Base-by-base conservation (phyloP, 2,113 vertebrate genomes). In the Corythornis vintsioides region DNA sequence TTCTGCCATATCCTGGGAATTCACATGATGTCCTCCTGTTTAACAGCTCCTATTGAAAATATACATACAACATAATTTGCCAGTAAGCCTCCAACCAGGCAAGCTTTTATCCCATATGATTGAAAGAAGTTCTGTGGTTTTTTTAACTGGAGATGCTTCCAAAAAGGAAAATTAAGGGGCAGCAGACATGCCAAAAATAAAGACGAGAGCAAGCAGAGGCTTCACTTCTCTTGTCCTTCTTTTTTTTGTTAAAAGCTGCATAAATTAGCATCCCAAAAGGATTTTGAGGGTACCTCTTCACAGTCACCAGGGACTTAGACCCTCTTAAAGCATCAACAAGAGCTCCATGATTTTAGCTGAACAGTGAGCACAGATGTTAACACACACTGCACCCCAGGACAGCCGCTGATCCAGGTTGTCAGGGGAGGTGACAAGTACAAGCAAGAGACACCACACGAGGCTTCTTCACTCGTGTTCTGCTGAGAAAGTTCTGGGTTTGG, bases 401-500 rank as follows among this genome's bases (percentile, higher is more conserved):
- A 61, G 48, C 71, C 79, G n/a, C 2, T 10, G 10, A 35, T 35
- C 90, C 74, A 81, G 74, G 80, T 79, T 85, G 59, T 45, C 3
- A 6, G 16, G 59, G 86, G 33, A 74, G 75, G 73, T 85, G 75
- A 73, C 22, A 48, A 78, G 43, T 65, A 86, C 66, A 25, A 61
- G 83, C 69, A 79, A 70, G 59, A 22, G 71, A 66, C 69, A 45
- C 55, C 13, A 17, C 13, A 17, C 1, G 2, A 71, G 50, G 80
- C 59, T 35, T 35, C 83, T 69, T 94, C 92, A 90, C 12, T 96
- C 90, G 0, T 93, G 90, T 47, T 91, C 87, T 14, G 35, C 67
- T 26, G 88, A 43, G 12, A 76, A 92, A 82, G 67, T 80, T 98
- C 98, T 99, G 4, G 99, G 98, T 92, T 99, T 99, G 5, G 98